A percentile compares a stretch with the other conserved stretches of the same genome.
phyloP scores from a whole-genome alignment of 1,140 invertebrate genomes.

The Drosophila serrata region DNA sequence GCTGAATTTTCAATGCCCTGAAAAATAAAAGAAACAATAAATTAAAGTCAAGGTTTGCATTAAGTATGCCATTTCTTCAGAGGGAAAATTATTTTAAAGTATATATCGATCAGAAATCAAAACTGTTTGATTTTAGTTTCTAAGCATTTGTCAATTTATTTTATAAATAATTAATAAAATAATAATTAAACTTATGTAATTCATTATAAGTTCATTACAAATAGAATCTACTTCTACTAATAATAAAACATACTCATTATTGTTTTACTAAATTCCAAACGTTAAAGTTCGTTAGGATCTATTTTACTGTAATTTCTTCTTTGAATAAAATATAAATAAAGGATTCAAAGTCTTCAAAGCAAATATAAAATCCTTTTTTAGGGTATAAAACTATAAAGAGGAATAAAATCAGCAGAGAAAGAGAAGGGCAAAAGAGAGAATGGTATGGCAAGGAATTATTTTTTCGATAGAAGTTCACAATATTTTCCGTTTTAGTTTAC shows the following conservation, averaged over 20 bases:
- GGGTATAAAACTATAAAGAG: conserved; percentile 3
- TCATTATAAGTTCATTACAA: neutral
- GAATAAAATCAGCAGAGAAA: conserved; percentile 14
- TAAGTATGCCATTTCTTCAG: too few relatives aligned
- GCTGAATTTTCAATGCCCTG: neutral
- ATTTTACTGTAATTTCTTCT: neutral
- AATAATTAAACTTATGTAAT: neutral
- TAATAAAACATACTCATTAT: neutral
- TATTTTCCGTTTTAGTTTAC: conserved; percentile 78
- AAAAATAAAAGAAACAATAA: neutral
- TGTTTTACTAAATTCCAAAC: neutral
- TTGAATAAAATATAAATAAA: neutral
- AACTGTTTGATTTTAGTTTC: neutral
- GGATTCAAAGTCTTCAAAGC: too few relatives aligned
- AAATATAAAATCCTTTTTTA: neutral
- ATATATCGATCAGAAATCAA: neutral
- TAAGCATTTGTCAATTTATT: neutral
- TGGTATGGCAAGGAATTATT: conserved; percentile 23
- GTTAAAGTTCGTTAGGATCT: neutral
- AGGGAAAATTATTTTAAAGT: too few relatives aligned
- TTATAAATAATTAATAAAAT: neutral
- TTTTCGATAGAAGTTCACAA: conserved; percentile 60
- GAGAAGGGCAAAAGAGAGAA: neutral
- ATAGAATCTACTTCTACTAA: neutral
- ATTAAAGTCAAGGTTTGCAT: too few relatives aligned